phyloP scores from a whole-genome alignment of 2,797 vertebrate genomes.

The Gallinago nigripennis region DNA sequence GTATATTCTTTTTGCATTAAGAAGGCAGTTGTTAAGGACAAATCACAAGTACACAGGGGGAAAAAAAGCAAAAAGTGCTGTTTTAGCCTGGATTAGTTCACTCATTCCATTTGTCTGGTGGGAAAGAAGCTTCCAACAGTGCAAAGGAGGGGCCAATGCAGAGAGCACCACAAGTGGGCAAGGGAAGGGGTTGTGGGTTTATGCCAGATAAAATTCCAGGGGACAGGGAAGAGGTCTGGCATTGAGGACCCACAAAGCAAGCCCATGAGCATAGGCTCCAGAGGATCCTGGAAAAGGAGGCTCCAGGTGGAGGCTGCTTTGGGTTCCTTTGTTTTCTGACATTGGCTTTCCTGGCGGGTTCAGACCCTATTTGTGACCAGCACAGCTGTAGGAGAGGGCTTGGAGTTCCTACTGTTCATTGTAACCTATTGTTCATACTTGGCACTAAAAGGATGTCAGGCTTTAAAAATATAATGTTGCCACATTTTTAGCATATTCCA shows the following conservation, averaged over 20 bases:
- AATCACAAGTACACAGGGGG: not conserved
- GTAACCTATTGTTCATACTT: not conserved
- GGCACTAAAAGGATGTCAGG: not conserved
- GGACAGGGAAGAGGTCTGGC: not conserved
- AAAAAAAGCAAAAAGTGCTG: not conserved
- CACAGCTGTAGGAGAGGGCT: not conserved
- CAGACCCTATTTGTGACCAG: not conserved
- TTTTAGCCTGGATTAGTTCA: not conserved
- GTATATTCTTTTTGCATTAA: not conserved
- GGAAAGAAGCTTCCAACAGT: not conserved
- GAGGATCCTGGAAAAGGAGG: not conserved
- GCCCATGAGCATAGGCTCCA: not conserved
- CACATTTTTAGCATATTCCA: not conserved
- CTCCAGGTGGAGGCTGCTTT: not conserved
- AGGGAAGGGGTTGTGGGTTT: not conserved
- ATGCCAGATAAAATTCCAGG: not conserved
- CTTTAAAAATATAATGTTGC: not conserved
- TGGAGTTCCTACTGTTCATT: not conserved
- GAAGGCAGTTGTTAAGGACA: not conserved
- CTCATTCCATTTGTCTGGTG: not conserved
- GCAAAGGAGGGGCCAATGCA: not conserved
- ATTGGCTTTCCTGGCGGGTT: not conserved
- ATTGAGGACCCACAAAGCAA: not conserved
- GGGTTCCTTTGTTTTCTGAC: not conserved
- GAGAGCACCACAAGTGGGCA: rapidly evolving